These are phyloP conservation scores for Cantharis flavilabris DNA, from an alignment of 2,888 invertebrate genomes.

Conservation along the genomic window DNA sequence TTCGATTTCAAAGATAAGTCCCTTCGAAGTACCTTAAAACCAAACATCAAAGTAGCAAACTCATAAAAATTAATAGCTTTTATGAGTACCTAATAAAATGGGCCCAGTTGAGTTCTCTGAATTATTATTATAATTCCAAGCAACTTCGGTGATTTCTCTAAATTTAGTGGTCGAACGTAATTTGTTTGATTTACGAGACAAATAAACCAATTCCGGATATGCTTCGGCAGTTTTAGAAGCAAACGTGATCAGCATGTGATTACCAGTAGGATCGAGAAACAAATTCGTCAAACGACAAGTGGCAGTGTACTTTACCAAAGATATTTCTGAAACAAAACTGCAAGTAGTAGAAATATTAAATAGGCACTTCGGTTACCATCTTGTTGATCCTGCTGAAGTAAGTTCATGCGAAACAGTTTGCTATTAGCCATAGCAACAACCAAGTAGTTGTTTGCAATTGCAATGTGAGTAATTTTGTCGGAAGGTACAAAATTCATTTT, in stretches of 20 bases:
- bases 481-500: constrained; percentile 81
- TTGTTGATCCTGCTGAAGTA: constrained; percentile 75
- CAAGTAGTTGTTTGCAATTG: constrained; percentile 80
- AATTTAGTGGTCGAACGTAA: constrained; percentile 69
- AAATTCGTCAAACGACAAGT: constrained; percentile 68
- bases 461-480: constrained; percentile 78
- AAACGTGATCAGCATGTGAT: constrained; percentile 80
- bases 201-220: constrained; percentile 77
- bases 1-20: constrained; percentile 89
- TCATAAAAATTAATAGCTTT: constrained; percentile 38
- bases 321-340: constrained; percentile 66
- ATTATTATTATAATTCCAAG: constrained; percentile 80
- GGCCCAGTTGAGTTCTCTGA: constrained; percentile 76
- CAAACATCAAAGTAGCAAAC: constrained; percentile 57
- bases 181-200: constrained; percentile 77
- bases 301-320: constrained; percentile 67
- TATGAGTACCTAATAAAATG: constrained; percentile 66
- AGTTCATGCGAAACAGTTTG: constrained; percentile 77
- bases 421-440: constrained; percentile 85
- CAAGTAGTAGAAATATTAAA: constrained; percentile 5
- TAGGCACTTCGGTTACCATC: constrained; percentile 64
- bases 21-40: constrained; percentile 85
- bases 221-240: constrained; percentile 62
- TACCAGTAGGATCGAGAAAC: constrained; percentile 85
- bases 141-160: constrained; percentile 84